These are phyloP conservation scores for Lanistes nyassanus DNA, from an alignment of 1,140 invertebrate species.

Conservation along the genomic window DNA sequence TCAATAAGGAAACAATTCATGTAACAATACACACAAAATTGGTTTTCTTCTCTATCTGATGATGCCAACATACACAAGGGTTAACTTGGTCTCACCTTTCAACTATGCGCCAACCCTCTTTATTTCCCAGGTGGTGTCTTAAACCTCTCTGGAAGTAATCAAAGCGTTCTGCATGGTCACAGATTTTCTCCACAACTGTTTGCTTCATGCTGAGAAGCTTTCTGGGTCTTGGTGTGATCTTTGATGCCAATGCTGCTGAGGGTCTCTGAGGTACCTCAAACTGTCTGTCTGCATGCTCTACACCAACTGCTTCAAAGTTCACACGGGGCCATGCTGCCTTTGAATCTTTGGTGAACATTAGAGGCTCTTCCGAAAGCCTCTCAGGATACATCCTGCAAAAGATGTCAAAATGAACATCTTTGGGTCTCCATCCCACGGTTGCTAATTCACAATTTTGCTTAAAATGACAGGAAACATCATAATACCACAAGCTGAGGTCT, in stretches of 20 bases:
- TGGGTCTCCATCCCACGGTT: too few species aligned
- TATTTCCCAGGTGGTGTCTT: conserved; percentile 43
- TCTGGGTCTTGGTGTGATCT: background rate
- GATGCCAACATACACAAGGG: background rate
- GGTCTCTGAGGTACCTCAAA: background rate
- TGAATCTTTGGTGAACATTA: conserved; percentile 26
- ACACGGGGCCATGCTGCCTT: background rate
- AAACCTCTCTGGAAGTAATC: conserved; percentile 44
- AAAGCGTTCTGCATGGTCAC: conserved; percentile 39
- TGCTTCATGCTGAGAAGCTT: conserved; percentile 30
- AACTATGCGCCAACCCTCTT: conserved; percentile 48
- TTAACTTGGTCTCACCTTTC: conserved; percentile 40
- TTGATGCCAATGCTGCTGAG: background rate
- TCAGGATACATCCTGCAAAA: conserved; percentile 7
- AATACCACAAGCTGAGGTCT: background rate
- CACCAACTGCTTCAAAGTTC: background rate
- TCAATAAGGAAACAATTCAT: too few species aligned
- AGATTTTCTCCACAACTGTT: conserved; percentile 38
- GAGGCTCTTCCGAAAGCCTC: background rate
- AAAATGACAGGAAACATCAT: background rate
- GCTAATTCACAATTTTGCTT: too few species aligned
- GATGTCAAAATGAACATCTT: too few species aligned
- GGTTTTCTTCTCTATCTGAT: too few species aligned
- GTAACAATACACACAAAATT: too few species aligned
- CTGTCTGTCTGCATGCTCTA: background rate